phyloP scores from a whole-genome alignment of 2,797 vertebrate genomes.

The Mareca penelope region DNA sequence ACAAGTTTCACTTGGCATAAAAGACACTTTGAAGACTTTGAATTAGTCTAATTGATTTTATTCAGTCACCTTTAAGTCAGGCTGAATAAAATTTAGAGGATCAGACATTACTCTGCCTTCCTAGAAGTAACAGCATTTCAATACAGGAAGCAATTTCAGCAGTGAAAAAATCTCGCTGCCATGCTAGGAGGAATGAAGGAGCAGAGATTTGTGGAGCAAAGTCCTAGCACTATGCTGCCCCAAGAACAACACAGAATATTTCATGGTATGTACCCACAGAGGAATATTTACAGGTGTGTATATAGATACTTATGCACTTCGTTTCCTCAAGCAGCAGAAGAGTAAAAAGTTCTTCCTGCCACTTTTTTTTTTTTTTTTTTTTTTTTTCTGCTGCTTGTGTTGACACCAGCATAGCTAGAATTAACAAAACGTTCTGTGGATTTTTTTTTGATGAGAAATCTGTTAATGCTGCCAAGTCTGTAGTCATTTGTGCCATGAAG shows the following conservation, averaged over 20 bases:
- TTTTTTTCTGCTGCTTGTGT: neutral
- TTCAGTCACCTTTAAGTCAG: neutral
- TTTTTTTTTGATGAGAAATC: neutral
- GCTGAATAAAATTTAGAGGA: neutral
- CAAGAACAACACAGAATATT: neutral
- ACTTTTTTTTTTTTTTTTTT: neutral
- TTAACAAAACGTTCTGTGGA: slow-evolving; percentile 28
- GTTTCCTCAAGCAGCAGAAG: neutral
- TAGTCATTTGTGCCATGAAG: neutral
- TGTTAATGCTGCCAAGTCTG: slow-evolving; percentile 20
- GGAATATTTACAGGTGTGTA: neutral
- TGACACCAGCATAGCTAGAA: slow-evolving; percentile 3
- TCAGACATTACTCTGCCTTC: neutral
- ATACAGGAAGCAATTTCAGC: neutral
- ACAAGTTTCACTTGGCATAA: neutral
- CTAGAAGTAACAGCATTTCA: neutral
- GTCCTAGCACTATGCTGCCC: neutral
- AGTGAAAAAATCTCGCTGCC: neutral
- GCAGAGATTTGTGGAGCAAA: neutral
- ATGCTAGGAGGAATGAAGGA: neutral
- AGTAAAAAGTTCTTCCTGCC: neutral
- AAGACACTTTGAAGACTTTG: neutral
- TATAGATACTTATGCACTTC: neutral
- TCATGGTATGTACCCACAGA: neutral
- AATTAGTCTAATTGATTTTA: neutral